Base-by-base conservation (phyloP, 2,888 invertebrate species). In the Muschampia plurimacula region DNA sequence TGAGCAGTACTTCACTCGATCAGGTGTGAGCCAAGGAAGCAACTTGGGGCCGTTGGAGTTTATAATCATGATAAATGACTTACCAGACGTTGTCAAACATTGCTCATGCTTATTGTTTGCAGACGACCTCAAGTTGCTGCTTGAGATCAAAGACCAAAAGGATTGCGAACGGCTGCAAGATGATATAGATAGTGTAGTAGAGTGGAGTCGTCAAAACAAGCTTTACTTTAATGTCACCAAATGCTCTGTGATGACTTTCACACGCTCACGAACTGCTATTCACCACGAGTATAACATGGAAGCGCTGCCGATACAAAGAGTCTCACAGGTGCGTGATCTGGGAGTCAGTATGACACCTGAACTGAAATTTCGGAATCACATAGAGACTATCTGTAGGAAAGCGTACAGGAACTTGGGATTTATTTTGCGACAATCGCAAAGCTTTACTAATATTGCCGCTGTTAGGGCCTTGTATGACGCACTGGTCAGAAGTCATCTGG, bases 11-110 rank as follows among this genome's bases (percentile, higher is more conserved):
- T 69, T 55, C 32, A 72, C 72, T 22, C 67, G 60, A 7, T 75
- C 75, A 4, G 75, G 74, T 1, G 72, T 74, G 15, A 72, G 74
- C 59, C 74, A 75, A 28, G 74, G 73, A 9, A 75, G 73, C 44
- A 74, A 73, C 15, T 44, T 75, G 32, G 75, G 75, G 15, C 64
- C 64, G 0, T 55, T 71, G 9, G 68, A 68, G 52, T 74, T 74
- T 55, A 52, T 69, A 5, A 49, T 74, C 32, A 74, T 73, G 75
- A 71, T 71, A 46, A 71, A 72, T 46, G 72, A 74, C 15, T 52
- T 74, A 15, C 72, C 72, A 12, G 62, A 55, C 7, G 72, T 72
- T 5, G 60, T 69, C 12, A 62, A 36, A 15, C 41, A 71, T 63
- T n/a, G 65, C 65, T 46, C 46, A 13, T 46, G 46, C 13, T 46